Evolutionary conservation across 2,888 invertebrate genomes (phyloP), one percentile per base, ranked within the genome.

Genomic region (Cephus pygmeus): DNA sequence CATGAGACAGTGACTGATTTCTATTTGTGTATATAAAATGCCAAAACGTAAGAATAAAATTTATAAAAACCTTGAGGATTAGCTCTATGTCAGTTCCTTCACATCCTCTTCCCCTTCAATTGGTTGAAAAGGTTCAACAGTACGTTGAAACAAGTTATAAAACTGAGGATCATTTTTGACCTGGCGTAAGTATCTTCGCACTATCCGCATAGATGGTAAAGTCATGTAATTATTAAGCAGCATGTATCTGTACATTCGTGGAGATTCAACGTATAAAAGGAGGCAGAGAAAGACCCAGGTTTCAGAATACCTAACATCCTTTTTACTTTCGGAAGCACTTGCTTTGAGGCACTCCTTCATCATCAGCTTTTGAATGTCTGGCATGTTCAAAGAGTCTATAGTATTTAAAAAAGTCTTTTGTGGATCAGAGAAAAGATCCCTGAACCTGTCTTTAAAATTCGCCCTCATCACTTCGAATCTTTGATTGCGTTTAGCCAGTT

Each of bases 251-350:
- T 88, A 88, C 83, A 86, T 85, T 73, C 85, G 79, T 35, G 87
- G 85, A 31, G 87, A 87, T 74, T 87, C 85, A 76, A 85, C 84
- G 76, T 87, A 87, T n/a, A 88, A 79, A 34, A 87, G 83, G 12
- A 88, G 83, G 33, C 85, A 87, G 35, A 88, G 81, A 80, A 88
- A 88, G 12, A 87, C 83, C 87, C 88, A 87, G 1, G 87, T 87
- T 75, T 85, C 85, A 11, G 87, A 87, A 77, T 86, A 86, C 75
- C 85, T 82, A 0, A 80, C 79, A 73, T 80, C 79, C 36, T 73
- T 76, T 73, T 80, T 80, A 76, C 82, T 81, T 34, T 80, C 79
- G 36, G 82, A 81, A 40, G 82, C 75, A 73, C 83, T 85, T n/a
- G 82, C 81, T 80, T 83, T 85, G 11, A 88, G 77, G 56, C 87